Evolutionary conservation across 1,140 invertebrate species (phyloP).

Genomic region (Sogatella furcifera): DNA sequence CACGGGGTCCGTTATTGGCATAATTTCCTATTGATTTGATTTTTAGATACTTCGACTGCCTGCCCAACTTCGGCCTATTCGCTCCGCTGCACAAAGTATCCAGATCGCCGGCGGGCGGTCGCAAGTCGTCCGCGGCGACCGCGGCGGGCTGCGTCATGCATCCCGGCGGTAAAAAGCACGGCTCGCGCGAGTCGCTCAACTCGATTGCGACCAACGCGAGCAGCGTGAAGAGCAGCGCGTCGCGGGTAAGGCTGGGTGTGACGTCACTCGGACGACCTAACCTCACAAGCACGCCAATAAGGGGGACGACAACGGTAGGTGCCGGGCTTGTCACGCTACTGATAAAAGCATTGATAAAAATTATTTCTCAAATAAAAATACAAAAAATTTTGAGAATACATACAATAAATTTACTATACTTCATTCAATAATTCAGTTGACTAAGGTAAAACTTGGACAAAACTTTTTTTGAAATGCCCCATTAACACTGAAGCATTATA

Average conservation of each 20-base stretch:
- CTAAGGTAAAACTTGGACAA: too few relatives aligned
- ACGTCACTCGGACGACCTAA: slow-evolving; percentile 6
- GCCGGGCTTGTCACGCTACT: background rate
- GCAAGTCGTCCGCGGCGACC: slow-evolving; percentile 28
- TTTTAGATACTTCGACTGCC: slow-evolving; percentile 85
- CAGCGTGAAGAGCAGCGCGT: slow-evolving; percentile 29
- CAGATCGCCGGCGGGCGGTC: slow-evolving; percentile 62
- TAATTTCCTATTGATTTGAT: too few relatives aligned
- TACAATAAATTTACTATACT: too few relatives aligned
- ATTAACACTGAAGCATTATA: too few relatives aligned
- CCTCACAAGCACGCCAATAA: too few relatives aligned
- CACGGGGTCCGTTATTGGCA: too few relatives aligned
- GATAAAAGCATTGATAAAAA: background rate
- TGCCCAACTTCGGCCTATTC: slow-evolving; percentile 82
- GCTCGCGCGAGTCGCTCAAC: slow-evolving; percentile 76
- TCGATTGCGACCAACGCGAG: slow-evolving; percentile 56
- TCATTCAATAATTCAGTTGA: too few relatives aligned
- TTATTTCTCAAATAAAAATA: too few relatives aligned
- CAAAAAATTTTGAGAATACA: too few relatives aligned
- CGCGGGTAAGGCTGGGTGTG: slow-evolving; percentile 59
- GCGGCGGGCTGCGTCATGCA: slow-evolving; percentile 41
- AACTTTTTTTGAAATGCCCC: too few relatives aligned
- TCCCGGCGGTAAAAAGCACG: slow-evolving; percentile 36
- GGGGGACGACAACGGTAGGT: too few relatives aligned
- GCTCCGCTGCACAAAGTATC: slow-evolving; percentile 80